Evolutionary conservation across 2,113 vertebrate species (phyloP).

Genomic region (Silurus glanis): DNA sequence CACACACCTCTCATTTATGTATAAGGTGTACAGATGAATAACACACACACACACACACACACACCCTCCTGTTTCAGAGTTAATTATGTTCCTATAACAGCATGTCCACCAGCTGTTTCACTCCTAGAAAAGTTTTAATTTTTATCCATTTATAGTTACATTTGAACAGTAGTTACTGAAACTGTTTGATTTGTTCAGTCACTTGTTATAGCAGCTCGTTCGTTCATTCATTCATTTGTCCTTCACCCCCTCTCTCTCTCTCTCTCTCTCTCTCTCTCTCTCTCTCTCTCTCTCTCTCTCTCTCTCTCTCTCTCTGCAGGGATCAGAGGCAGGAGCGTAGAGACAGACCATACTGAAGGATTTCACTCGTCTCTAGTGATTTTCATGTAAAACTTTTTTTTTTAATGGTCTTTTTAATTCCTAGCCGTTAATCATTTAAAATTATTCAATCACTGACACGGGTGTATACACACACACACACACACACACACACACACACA

Average conservation of each 20-base stretch:
- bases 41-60: too few relatives aligned
- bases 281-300: not conserved
- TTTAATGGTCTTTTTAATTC: conserved; percentile 56
- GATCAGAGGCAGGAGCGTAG: conserved; percentile 61
- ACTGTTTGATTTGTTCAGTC: not conserved
- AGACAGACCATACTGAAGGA: conserved; percentile 57
- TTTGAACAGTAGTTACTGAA: not conserved
- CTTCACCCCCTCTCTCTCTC: not conserved
- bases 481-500: not conserved
- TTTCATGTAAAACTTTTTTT: conserved; percentile 38
- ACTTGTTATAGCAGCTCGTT: not conserved
- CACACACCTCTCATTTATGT: not conserved
- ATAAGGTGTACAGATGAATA: not conserved
- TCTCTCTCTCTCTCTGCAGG: conserved; percentile 12
- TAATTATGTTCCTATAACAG: not conserved
- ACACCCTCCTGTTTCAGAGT: not conserved
- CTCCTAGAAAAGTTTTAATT: not conserved
- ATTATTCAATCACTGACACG: not conserved
- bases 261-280: too few relatives aligned
- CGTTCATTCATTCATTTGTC: not conserved
- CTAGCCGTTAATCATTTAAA: conserved; percentile 56
- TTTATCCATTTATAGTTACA: not conserved
- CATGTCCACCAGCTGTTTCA: not conserved
- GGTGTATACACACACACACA: not conserved
- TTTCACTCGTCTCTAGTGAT: not conserved